Conservation (phyloP, 2,888 invertebrate genomes). For the Dichetophora obliterata region DNA sequence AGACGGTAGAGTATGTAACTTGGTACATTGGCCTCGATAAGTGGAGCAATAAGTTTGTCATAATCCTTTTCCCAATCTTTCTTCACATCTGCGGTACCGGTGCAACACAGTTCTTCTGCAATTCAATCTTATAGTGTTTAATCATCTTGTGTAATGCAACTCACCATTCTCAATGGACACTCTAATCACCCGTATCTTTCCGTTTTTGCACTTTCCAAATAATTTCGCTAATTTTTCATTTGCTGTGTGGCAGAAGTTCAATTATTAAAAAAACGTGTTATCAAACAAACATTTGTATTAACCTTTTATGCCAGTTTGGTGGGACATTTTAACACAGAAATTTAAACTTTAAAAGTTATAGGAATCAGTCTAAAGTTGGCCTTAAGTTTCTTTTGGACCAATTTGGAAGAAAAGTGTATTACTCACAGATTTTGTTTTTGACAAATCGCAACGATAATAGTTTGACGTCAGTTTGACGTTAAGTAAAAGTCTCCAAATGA, state of each 20-base stretch:
- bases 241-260: slow-evolving; percentile 73
- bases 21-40: slow-evolving; percentile 85
- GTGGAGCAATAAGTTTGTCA: slow-evolving; percentile 78
- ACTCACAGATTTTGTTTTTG: not conserved
- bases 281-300: slow-evolving; percentile 48
- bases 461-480: not conserved
- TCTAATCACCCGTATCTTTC: slow-evolving; percentile 84
- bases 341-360: not conserved
- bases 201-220: slow-evolving; percentile 83
- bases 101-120: slow-evolving; percentile 81
- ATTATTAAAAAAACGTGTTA: not conserved
- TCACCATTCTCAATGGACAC: slow-evolving; percentile 89
- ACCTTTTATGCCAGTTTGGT: slow-evolving; percentile 93
- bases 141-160: slow-evolving; percentile 29
- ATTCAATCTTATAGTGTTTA: not conserved
- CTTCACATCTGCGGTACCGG: slow-evolving; percentile 76
- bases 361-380: not conserved
- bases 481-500: not conserved
- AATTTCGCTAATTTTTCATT: slow-evolving; percentile 85
- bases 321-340: slow-evolving; percentile 79
- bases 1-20: slow-evolving; percentile 91
- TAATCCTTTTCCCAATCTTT: slow-evolving; percentile 90
- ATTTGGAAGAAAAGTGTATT: slow-evolving; percentile 22
- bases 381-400: not conserved
- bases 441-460: not conserved